Evolutionary conservation across 2,113 vertebrate species (phyloP), one percentile per base, ranked within the genome.

Genomic region (Phodopus roborovskii): DNA sequence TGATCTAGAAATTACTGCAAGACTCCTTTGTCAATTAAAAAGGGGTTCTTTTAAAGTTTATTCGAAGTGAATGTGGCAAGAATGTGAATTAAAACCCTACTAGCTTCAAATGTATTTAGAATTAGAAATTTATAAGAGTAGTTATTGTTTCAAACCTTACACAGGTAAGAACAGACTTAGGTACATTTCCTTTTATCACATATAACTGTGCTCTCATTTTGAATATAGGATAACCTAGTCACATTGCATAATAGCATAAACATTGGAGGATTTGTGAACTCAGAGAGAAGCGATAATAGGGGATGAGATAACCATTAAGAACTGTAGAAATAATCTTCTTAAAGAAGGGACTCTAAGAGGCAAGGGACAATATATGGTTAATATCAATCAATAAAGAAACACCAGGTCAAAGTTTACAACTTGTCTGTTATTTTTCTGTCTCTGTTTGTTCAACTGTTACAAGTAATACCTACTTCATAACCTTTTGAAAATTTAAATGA

Each of bases 181-280:
- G 1, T n/a, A 42, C 0, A 64, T n/a, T 90, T 12, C n/a, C 5
- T 13, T 73, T 36, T 5, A 58, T 22, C 16, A 74, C 16, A 58
- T 71, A 1, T 45, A 56, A 53, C 22, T 10, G 42, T 74, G 1
- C 1, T 42, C 17, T 42, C 30, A 6, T 16, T 12, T 36, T 15
- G 0, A 36, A 36, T 70, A 16, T 64, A 20, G 2, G 19, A 73
- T 73, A 73, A 56, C 9, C 7, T 17, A 50, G 5, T 30, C 2
- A 24, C 24, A 0, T n/a, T 3, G 11, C 20, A 30, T 3, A 86
- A 39, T 0, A 13, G 16, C 17, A 45, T 10, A 4, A 62, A 19
- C 33, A 48, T 9, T 53, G 66, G 1, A 39, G 5, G 10, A 13
- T 48, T 9, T 42, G 66, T 22, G 20, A 66, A 56, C 1, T 15